Evolutionary conservation across 1,140 invertebrate species (phyloP).

Genomic region (Drosophila tsacasi): DNA sequence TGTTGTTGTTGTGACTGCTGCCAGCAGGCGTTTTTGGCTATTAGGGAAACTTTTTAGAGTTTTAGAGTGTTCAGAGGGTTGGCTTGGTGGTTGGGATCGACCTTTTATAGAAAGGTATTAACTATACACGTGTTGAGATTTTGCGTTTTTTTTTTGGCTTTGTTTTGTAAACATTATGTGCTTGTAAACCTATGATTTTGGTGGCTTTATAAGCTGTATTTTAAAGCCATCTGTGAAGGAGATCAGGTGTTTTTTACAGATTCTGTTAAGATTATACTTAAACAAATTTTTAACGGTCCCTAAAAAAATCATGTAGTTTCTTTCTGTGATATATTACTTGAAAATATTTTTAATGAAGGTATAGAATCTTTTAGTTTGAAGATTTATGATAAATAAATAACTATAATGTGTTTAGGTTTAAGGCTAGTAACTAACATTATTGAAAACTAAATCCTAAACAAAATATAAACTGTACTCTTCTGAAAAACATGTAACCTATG

Average conservation of each 20-base stretch:
- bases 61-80: conserved; percentile 16
- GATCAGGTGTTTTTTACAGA: background rate
- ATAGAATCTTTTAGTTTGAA: background rate
- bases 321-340: background rate
- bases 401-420: background rate
- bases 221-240: background rate
- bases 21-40: conserved; percentile 26
- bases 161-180: background rate
- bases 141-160: background rate
- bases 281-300: background rate
- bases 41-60: conserved; percentile 27
- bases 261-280: background rate
- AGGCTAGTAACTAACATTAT: background rate
- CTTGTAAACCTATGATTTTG: background rate
- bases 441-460: too few species aligned
- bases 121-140: conserved; percentile 36
- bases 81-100: conserved; percentile 6
- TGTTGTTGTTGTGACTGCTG: conserved; percentile 28
- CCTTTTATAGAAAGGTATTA: conserved; percentile 28
- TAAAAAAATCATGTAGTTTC: background rate
- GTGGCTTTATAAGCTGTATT: conserved; percentile 10
- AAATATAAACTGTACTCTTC: too few species aligned
- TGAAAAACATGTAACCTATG: too few species aligned
- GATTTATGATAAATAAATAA: background rate
- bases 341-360: too few species aligned